Base-by-base conservation (phyloP, 2,888 invertebrate species). In the Drosophila barbarae region DNA sequence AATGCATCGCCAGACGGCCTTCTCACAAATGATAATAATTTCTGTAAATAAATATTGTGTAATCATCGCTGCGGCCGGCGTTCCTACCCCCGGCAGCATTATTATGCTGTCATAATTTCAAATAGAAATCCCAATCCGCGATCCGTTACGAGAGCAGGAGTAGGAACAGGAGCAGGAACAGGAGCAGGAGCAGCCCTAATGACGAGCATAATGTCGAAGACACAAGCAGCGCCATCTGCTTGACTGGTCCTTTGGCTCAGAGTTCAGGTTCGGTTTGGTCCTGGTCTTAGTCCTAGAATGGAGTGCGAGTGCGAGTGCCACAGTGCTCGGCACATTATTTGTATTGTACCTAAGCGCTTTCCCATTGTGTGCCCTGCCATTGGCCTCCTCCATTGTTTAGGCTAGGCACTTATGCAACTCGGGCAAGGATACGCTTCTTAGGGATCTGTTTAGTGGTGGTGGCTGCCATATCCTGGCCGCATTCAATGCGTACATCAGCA, bases 1-100 rank as follows among this genome's bases (percentile, higher is more conserved):
- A 63, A 63, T 64, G 53, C 38, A 44, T 26, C 42, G 51, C 44
- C 63, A 60, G 63, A 52, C 63, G 53, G 64, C 53, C 54, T 67
- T 72, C 69, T 53, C 78, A 82, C 78, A 69, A 71, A 79, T 82
- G 79, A 82, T 82, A 82, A 78, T 82, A 82, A 79, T 82, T 77
- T 77, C 51, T 73, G 72, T 77, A 82, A 69, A 74, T 79, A 74
- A 78, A 78, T 80, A 77, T 78, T 78, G 83, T 78, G 71, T 71
- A 83, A 78, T 78, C 80, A 78, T 83, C 52, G 57, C 66, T 56
- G 53, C 67, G 60, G 73, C 76, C 69, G n/a, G 9, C 74, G 55
- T 65, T 64, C 53, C 41, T 28, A 46, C 52, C 47, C 56, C 41
- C 38, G 61, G 60, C 79, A 74, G 57, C 76, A 74, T 82, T 79